Base-by-base conservation (phyloP, 2,888 invertebrate species). In the Cataglyphis albicans region DNA sequence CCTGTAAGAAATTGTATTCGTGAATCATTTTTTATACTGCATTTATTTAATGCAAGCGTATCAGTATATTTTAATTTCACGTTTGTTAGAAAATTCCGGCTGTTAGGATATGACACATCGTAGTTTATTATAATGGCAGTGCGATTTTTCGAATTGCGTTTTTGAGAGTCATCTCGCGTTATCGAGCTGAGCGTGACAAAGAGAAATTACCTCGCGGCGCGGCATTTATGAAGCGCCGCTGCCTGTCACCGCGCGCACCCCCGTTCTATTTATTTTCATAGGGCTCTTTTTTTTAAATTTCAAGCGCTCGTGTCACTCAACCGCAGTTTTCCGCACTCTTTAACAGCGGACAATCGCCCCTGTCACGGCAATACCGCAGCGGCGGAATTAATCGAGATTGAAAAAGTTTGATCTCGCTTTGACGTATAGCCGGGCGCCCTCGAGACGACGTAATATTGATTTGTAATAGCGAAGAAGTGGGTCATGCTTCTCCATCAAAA, bases 241-340 rank as follows among this genome's bases (percentile, higher is more conserved):
- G 90, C 88, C 90, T 91, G 91, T 91, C 91, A 91, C 86, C 78
- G 57, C 72, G 67, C 67, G 75, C 85, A 70, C 84, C 86, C 85
- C 80, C 83, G 85, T 87, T 88, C 87, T 87, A 87, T 89, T 90
- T 90, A 89, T 89, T 87, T 87, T 89, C 87, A 89, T 90, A 83
- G 86, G 84, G 84, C 70, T 85, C 82, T 59, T 89, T 89, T 89
- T 90, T 89, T 88, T 32, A 72, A 89, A 86, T 88, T 88, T 88
- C 89, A 86, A 90, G 90, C 88, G 81, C 73, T 81, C 89, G 88
- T 84, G 89, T 90, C 90, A 90, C 88, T 90, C 90, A 90, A 87
- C 85, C 90, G 89, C 90, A 90, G 89, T 90, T 90, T 90, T 90
- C 88, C 89, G 87, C 90, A 88, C 90, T 90, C 90, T 90, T 90